Evolutionary conservation across 1,140 invertebrate genomes (phyloP).

Genomic region (Homarus americanus): DNA sequence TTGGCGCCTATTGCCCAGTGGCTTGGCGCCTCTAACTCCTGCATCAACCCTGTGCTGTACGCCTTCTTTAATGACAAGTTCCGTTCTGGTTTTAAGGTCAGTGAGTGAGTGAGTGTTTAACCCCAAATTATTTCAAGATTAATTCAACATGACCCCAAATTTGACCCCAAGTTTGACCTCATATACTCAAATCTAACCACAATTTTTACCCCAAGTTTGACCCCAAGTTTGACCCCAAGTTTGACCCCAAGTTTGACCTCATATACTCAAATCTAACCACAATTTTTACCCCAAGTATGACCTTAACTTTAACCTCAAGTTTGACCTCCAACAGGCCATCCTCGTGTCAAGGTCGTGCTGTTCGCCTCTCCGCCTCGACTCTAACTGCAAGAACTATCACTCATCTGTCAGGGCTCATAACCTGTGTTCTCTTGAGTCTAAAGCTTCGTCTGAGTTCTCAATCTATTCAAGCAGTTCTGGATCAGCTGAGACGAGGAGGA

Average conservation of each 20-base stretch:
- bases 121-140: no score
- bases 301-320: not conserved
- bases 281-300: not conserved
- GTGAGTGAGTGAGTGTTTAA: constrained; percentile 75
- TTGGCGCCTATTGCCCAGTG: constrained; percentile 95
- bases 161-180: not conserved
- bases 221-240: no score
- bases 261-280: not conserved
- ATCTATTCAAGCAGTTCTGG: constrained; percentile 63
- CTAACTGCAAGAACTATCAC: constrained; percentile 41
- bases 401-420: constrained; percentile 33
- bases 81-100: constrained; percentile 91
- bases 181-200: not conserved
- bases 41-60: constrained; percentile 98
- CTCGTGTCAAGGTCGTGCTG: constrained; percentile 77
- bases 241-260: no score
- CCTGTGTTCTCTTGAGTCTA: constrained; percentile 45
- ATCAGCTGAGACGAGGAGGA: constrained; percentile 22
- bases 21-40: constrained; percentile 96
- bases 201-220: no score
- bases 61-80: constrained; percentile 98
- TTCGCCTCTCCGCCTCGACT: constrained; percentile 75
- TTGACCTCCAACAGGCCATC: constrained; percentile 59
- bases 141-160: no score
- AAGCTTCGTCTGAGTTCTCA: constrained; percentile 57